These are phyloP conservation scores for Reticulitermes speratus DNA, from an alignment of 1,140 invertebrate species.

Conservation along the genomic window DNA sequence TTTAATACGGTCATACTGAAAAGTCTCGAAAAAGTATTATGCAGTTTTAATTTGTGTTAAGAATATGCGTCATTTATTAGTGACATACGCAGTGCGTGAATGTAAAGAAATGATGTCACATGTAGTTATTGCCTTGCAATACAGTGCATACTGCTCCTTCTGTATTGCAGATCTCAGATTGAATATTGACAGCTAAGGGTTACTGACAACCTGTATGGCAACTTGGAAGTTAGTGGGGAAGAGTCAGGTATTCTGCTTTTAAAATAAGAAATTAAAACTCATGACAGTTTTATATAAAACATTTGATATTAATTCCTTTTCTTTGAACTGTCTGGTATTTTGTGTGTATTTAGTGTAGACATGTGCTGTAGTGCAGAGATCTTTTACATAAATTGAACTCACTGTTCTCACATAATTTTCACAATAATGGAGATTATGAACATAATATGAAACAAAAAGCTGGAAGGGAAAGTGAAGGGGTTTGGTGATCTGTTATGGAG, in stretches of 20 bases:
- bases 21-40: too few relatives aligned
- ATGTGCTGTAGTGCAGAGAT: neutral
- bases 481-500: neutral
- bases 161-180: neutral
- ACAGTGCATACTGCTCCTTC: neutral
- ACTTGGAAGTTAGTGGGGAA: too few relatives aligned
- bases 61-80: too few relatives aligned
- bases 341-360: neutral
- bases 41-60: too few relatives aligned
- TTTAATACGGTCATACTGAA: too few relatives aligned
- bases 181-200: too few relatives aligned
- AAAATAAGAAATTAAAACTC: too few relatives aligned
- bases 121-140: neutral
- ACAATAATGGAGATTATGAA: neutral
- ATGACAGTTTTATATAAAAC: too few relatives aligned
- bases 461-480: neutral
- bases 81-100: neutral
- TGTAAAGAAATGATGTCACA: neutral
- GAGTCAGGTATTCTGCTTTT: too few relatives aligned
- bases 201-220: too few relatives aligned
- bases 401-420: conserved; percentile 1
- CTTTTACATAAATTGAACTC: neutral
- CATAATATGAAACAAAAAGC: neutral
- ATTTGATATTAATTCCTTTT: neutral
- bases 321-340: neutral